Evolutionary conservation across 2,113 vertebrate species (phyloP).

Genomic region (Spheniscus mendiculus): DNA sequence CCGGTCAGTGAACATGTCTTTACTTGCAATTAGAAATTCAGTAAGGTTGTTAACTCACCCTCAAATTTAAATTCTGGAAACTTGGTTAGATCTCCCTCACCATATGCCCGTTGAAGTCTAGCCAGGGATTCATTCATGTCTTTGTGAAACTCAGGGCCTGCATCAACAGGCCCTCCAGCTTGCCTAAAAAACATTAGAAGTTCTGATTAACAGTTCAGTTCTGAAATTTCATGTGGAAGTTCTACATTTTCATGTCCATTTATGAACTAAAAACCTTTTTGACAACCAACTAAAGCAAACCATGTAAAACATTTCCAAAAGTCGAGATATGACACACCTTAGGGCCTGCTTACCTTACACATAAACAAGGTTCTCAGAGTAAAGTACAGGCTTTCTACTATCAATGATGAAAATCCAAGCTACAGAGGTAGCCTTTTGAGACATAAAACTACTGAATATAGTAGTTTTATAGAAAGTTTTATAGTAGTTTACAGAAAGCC

Average conservation of each 20-base stretch:
- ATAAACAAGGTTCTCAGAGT: not conserved
- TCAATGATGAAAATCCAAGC: not conserved
- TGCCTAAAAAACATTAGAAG: constrained; percentile 65
- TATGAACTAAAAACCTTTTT: not conserved
- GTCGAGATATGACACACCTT: not conserved
- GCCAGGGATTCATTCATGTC: constrained; percentile 81
- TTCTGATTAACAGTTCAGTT: not conserved
- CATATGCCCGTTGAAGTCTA: constrained; percentile 88
- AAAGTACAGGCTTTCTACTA: not conserved
- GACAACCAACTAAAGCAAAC: not conserved
- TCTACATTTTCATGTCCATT: not conserved
- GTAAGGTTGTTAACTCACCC: constrained; percentile 72
- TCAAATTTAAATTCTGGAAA: constrained; percentile 92
- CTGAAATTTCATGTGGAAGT: not conserved
- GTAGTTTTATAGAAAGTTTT: too few relatives aligned
- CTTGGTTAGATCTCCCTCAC: constrained; percentile 86
- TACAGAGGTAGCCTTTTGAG: not conserved
- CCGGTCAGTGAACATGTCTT: not conserved
- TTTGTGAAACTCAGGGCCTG: constrained; percentile 85
- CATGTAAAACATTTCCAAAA: not conserved
- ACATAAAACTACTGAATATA: not conserved
- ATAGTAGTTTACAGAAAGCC: too few relatives aligned
- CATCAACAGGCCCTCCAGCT: constrained; percentile 85
- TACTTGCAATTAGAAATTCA: not conserved
- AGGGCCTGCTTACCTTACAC: not conserved